Evolutionary conservation across 2,888 invertebrate species (phyloP), one percentile per base, ranked within the genome.

Genomic region (Lysandra bellargus): DNA sequence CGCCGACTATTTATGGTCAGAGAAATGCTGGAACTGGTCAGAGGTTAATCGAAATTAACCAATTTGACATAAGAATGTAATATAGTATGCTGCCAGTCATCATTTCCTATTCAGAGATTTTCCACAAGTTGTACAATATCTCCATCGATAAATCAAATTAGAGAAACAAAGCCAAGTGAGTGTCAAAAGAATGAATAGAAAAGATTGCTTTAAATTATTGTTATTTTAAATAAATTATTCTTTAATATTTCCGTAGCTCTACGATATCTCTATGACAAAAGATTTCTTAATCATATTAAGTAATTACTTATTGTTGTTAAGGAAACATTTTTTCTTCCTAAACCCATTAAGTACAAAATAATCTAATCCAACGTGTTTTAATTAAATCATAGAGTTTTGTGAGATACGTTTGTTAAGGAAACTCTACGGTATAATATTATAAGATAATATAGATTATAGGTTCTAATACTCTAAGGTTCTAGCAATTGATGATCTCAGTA

Each of bases 41-140:
- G 64, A 30, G 69, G 69, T 69, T 69, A 69, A 69, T 69, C 33
- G 69, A 69, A 69, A 69, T 69, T 69, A 69, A 69, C 69, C 69
- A 69, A 37, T 69, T 69, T 69, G 33, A 5, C 33, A 37, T 33
- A 33, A 14, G 14, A 37, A 5, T 4, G 30, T 33, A 69, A 14
- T 69, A 37, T 17, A 37, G 1, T 33, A 33, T 33, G 33, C 64
- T 9, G 64, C 64, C 30, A 64, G 61, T 61, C 30, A 30, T 57
- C 57, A 57, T 17, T 57, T 49, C 23, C 7, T 23, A 30, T 64
- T 12, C 30, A 30, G 12, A 4, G 57, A 57, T 17, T 57, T 57
- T 57, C 57, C 17, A 57, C 57, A 17, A 53, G 64, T 64, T 23
- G 64, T 64, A 30, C 23, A 23, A 23, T 12, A 30, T 64, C 2